Evolutionary conservation across 2,797 vertebrate genomes (phyloP).

Genomic region (Chromis chromis): DNA sequence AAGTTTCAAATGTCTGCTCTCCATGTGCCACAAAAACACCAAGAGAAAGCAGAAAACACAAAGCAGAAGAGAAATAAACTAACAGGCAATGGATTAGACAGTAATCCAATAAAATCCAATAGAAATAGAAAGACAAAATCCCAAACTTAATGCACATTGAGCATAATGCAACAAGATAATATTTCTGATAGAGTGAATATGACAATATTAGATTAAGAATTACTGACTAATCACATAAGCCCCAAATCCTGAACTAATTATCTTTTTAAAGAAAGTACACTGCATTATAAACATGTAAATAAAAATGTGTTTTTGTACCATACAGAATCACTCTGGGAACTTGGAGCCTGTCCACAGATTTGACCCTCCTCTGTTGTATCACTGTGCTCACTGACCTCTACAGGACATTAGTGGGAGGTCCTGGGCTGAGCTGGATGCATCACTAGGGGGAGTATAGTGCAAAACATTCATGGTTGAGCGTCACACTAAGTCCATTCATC

Average conservation of each 20-base stretch:
- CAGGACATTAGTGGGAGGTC: neutral
- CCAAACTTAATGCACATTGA: neutral
- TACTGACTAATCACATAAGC: neutral
- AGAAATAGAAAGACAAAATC: no score
- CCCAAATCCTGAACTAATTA: neutral
- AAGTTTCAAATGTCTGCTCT: neutral
- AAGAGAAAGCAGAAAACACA: neutral
- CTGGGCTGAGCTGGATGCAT: slow-evolving; percentile 1
- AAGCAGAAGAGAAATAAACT: neutral
- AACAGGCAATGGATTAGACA: neutral
- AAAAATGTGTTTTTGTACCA: no score
- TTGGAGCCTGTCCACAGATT: neutral
- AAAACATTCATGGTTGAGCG: neutral
- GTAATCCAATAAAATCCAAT: no score
- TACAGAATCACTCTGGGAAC: neutral
- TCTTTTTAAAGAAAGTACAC: neutral
- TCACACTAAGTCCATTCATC: neutral
- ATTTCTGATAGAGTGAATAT: neutral
- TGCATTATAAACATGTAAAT: neutral
- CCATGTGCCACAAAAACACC: neutral
- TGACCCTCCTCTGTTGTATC: neutral
- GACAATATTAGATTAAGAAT: neutral
- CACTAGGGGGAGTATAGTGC: slow-evolving; percentile 30
- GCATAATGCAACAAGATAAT: neutral
- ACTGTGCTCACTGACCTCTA: neutral